phyloP scores from a whole-genome alignment of 1,140 invertebrate species.

The Caligus rogercresseyi region DNA sequence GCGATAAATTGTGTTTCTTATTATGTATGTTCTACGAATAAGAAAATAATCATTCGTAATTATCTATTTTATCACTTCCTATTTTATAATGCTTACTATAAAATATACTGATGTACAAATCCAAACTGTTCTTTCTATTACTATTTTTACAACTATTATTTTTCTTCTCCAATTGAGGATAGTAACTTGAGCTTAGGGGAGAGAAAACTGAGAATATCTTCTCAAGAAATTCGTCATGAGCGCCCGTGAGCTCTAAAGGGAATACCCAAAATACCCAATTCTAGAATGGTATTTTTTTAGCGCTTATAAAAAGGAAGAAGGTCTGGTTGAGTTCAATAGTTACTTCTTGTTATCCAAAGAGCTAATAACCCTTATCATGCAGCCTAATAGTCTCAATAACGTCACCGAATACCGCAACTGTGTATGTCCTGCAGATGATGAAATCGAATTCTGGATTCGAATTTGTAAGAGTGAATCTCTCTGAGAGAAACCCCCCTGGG shows the following conservation, averaged over 20 bases:
- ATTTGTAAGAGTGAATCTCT: neutral
- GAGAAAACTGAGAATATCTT: conserved; percentile 24
- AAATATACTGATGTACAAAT: too few species aligned
- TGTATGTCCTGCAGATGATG: neutral
- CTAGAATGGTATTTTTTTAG: neutral
- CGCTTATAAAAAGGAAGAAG: neutral
- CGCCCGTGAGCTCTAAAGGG: neutral
- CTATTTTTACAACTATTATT: too few species aligned
- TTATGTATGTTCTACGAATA: too few species aligned
- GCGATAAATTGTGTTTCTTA: too few species aligned
- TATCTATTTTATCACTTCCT: too few species aligned
- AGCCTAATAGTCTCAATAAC: neutral
- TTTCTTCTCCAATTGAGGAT: too few species aligned
- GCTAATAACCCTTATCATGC: too few species aligned
- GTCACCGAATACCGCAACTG: neutral
- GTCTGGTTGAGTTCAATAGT: neutral
- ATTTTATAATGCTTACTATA: too few species aligned
- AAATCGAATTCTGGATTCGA: neutral
- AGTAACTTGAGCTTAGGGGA: too few species aligned
- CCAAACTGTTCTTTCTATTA: too few species aligned
- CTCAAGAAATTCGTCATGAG: conserved; percentile 21
- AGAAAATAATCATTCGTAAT: too few species aligned
- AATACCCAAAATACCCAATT: neutral
- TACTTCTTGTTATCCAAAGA: neutral
- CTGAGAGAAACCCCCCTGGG: too few species aligned